Evolutionary conservation across 2,113 vertebrate species (phyloP).

Genomic region (Mola mola): DNA sequence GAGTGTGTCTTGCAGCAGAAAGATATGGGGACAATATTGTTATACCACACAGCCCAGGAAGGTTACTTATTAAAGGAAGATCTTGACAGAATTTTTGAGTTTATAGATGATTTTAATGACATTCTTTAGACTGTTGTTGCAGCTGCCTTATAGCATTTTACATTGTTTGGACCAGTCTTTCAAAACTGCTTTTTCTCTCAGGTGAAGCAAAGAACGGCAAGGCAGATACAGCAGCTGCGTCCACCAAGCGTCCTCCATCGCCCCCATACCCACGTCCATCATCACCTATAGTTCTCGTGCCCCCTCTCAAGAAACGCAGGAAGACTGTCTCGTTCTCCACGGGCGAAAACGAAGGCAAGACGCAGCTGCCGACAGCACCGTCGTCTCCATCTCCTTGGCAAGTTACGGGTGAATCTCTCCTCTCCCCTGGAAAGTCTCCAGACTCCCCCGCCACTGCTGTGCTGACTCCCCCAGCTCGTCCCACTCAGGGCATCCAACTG

Average conservation of each 20-base stretch:
- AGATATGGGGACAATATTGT: too few relatives aligned
- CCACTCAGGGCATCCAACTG: conserved; percentile 74
- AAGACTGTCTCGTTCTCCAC: conserved; percentile 90
- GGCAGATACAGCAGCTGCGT: conserved; percentile 10
- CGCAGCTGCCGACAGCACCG: conserved; percentile 20
- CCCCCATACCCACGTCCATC: conserved; percentile 73
- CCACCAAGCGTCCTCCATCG: conserved; percentile 61
- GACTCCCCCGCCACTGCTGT: conserved; percentile 44
- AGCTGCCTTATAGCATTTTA: too few relatives aligned
- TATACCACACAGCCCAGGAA: too few relatives aligned
- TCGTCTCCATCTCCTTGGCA: conserved; percentile 51
- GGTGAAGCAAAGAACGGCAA: conserved; percentile 58
- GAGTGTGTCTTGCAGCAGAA: too few relatives aligned
- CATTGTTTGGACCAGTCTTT: too few relatives aligned
- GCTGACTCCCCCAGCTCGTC: conserved; percentile 20
- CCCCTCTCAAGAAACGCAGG: conserved; percentile 90
- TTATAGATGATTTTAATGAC: too few relatives aligned
- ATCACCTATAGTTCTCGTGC: conserved; percentile 85
- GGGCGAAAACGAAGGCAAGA: conserved; percentile 78
- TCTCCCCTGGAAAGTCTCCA: conserved; percentile 51
- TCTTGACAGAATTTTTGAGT: too few relatives aligned
- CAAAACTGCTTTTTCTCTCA: conserved; percentile 18
- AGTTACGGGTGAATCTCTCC: conserved; percentile 46
- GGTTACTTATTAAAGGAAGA: too few relatives aligned
- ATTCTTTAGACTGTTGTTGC: too few relatives aligned